Evolutionary conservation across 2,888 invertebrate genomes (phyloP), one percentile per base, ranked within the genome.

Genomic region (Eupithecia vulgata): DNA sequence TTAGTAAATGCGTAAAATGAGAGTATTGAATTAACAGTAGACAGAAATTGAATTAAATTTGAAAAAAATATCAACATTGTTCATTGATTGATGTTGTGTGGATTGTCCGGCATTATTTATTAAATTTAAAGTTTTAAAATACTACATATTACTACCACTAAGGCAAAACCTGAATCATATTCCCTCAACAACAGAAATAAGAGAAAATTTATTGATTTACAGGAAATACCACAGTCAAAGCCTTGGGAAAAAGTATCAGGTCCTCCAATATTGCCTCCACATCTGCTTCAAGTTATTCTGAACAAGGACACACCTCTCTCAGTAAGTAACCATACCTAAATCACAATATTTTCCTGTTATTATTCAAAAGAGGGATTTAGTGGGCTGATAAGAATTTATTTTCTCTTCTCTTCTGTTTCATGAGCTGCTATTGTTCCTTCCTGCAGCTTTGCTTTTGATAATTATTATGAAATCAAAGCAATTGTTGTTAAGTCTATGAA

Each of bases 271-370:
- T 95, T 99, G 82, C 99, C 99, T 48, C 99, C 99, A 37, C 99
- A 99, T 95, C 95, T 99, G 72, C 95, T 99, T 71, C 99, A 99
- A 96, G 99, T 99, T 86, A 99, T 99, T 87, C 95, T 99, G 66
- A 99, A 99, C 90, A 99, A 99, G 92, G 99, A 99, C 89, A 99
- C 99, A 68, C 99, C 99, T 72, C 94, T 99, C 76, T 98, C 98
- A 80, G 98, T 98, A 95, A 95, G 96, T 95, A 59, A 34, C 10
- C 34, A n/a, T 35, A 17, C 3, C 35, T 21, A 21, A 45, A 48
- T 6, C 8, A 21, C 48, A n/a, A 5, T 48, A 52, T 52, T 52
- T 52, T 48, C 1, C 6, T n/a, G 15, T 42, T 42, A 13, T 42
- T 15, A 42, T 42, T 15, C 42, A 17, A 2, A 45, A 45, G 17